These are phyloP conservation scores for Neomonachus schauinslandi DNA, from an alignment of 2,113 vertebrate genomes.

Conservation along the genomic window DNA sequence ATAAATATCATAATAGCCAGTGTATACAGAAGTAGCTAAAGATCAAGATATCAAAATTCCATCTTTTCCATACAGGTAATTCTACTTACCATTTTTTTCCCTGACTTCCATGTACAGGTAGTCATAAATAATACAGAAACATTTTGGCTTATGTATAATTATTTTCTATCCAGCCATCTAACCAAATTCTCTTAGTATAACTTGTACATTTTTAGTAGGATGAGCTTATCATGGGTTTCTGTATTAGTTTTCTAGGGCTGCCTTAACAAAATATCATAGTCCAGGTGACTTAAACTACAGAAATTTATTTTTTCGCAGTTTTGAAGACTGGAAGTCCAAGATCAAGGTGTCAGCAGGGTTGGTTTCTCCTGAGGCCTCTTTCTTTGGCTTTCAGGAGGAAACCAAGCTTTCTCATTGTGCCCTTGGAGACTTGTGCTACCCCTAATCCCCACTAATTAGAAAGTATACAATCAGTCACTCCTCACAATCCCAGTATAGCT, in stretches of 20 bases:
- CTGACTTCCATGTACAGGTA: neutral
- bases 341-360: neutral
- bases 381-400: neutral
- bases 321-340: neutral
- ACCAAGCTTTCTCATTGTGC: neutral
- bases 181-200: neutral
- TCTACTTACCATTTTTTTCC: neutral
- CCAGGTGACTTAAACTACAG: neutral
- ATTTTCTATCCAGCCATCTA: neutral
- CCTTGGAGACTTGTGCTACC: too few species aligned
- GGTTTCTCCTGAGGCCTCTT: neutral
- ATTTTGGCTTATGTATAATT: neutral
- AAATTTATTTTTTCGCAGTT: neutral
- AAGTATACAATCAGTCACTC: too few species aligned
- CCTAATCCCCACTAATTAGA: too few species aligned
- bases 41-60: neutral
- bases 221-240: neutral
- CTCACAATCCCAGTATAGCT: too few species aligned
- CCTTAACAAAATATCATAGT: neutral
- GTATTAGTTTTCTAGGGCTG: neutral
- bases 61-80: neutral
- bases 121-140: neutral
- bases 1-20: neutral
- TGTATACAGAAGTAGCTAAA: neutral
- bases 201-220: neutral